Evolutionary conservation across 2,797 vertebrate genomes (phyloP), one percentile per base, ranked within the genome.

Genomic region (Acipenser ruthenus): DNA sequence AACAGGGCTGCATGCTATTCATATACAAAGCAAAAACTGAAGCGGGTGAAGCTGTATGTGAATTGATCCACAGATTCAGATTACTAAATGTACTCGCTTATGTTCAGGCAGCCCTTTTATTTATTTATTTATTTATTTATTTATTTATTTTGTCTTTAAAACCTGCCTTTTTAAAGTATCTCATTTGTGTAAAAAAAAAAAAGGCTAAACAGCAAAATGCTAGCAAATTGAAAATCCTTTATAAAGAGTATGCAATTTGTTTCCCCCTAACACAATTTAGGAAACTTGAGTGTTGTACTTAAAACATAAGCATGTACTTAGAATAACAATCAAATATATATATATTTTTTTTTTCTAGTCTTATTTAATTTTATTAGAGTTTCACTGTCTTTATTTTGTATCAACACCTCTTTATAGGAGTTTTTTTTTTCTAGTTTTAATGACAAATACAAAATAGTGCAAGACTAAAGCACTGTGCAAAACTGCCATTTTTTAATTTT

Each of bases 381-480:
- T 66, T 52, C 15, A 49, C 37, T 4, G 55, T 50, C 47, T 47
- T 62, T 6, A 49, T 11, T 58, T 11, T 11, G 55, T n/a, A 37
- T 37, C 37, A 37, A 37, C 37, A 37, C 55, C 12, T 53, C 51
- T 8, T 53, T 53, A 12, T 53, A 58, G 55, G 55, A 10, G 62
- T 73, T 71, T 77, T 53, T 62, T 62, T 23, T 62, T 6, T 48
- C 60, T 55, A 9, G 4, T 82, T 80, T 82, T 74, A 84, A 78
- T 75, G 90, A 91, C 90, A 92, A 89, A 92, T 88, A 84, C 79
- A 90, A 86, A 91, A 88, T 94, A 94, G 95, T 97, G 96, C 95
- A 93, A 92, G 85, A 87, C 84, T 84, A 84, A 67, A 94, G 90
- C 95, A 89, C 90, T 97, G 95, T 98, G 95, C 95, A 98, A 98